Percentiles rank a stretch among this genome's conserved stretches.
These are phyloP conservation scores for Orthosia cruda DNA, from an alignment of 2,888 invertebrate species.

Conservation along the genomic window DNA sequence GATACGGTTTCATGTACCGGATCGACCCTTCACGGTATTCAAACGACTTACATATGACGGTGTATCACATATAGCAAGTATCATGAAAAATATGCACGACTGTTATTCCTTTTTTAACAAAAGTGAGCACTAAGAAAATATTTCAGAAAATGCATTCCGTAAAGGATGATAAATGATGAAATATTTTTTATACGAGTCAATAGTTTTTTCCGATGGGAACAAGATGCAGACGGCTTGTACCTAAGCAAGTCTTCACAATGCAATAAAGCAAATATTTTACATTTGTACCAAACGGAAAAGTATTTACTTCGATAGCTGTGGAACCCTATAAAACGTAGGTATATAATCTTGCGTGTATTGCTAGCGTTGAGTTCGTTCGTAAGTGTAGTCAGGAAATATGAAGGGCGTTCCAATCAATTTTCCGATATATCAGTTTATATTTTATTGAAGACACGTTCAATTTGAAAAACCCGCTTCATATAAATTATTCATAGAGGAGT, in stretches of 20 bases:
- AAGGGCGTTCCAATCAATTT: constrained; percentile 49
- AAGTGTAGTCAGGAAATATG: constrained; percentile 31
- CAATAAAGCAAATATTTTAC: background rate
- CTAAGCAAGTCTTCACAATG: background rate
- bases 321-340: background rate
- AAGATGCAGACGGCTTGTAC: background rate
- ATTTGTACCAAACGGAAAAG: background rate
- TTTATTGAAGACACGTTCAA: constrained; percentile 39
- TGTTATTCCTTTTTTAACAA: too few relatives aligned
- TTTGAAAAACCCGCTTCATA: constrained; percentile 24
- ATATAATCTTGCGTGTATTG: background rate
- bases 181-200: background rate
- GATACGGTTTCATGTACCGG: too few relatives aligned
- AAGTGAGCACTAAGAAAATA: too few relatives aligned
- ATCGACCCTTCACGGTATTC: too few relatives aligned
- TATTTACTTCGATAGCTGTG: background rate
- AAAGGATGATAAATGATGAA: too few relatives aligned
- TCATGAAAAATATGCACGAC: too few relatives aligned
- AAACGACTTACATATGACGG: too few relatives aligned
- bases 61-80: too few relatives aligned
- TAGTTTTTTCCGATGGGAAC: background rate
- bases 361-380: background rate
- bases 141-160: too few relatives aligned
- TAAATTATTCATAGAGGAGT: constrained; percentile 25
- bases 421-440: constrained; percentile 48